Evolutionary conservation across 2,113 vertebrate genomes (phyloP), one percentile per base, ranked within the genome.

Genomic region (Machaerirhynchus nigripectus): DNA sequence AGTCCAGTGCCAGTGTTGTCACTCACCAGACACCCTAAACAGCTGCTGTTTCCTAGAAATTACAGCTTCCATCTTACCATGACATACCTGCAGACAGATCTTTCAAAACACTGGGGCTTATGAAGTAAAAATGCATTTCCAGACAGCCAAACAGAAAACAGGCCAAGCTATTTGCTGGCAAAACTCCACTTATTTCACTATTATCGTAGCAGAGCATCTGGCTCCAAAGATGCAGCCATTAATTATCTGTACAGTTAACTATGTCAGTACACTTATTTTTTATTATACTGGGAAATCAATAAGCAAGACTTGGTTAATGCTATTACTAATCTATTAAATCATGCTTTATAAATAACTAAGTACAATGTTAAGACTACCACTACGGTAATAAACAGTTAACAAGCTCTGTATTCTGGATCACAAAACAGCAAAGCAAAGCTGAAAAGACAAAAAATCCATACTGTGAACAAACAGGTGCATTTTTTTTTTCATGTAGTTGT

Each of bases 21-120:
- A 95, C 85, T 84, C 84, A 77, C 63, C 89, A 97, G 90, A 92
- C 95, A 94, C 75, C 46, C 91, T 93, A 93, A 96, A 97, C 86
- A 90, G 39, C 79, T 59, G 22, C 87, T 91, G 24, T 86, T 97
- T 96, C 90, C 42, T 96, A 87, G 90, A 97, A 97, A 93, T 64
- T 20, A 95, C 2, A 63, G 50, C 52, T 90, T 95, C 86, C 84
- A 91, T 49, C 94, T 67, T 70, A 87, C 69, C 50, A 26, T 63
- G 68, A 84, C 74, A 92, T 90, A 96, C 90, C 87, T 73, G 13
- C 89, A 97, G 94, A 95, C 24, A 69, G 85, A 93, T 73, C 83
- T 93, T 95, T 84, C 73, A 90, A 93, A 95, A 79, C 71, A 79
- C 28, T 35, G 8, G 5, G 15, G 44, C 33, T 74, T 71, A 74